Percentiles rank a stretch among this genome's conserved stretches.
Conservation (phyloP, 2,113 vertebrate genomes). For the Thalassoma bifasciatum region DNA sequence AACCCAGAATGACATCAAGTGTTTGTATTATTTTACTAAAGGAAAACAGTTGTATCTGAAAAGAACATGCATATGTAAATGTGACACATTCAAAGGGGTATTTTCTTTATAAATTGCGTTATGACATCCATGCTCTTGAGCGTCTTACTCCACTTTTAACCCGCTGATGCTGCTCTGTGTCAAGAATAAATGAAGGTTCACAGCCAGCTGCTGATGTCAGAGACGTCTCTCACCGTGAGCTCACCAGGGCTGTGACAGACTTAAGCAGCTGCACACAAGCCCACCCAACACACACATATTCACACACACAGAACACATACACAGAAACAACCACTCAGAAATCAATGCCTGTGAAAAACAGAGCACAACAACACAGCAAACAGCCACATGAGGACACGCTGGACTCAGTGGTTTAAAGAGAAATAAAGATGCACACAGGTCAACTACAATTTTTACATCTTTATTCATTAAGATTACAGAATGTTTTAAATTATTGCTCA, state of each 20-base stretch:
- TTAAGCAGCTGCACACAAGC: slow-evolving; percentile 62
- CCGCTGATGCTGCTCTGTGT: not conserved
- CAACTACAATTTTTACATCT: slow-evolving; percentile 71
- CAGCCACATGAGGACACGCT: not conserved
- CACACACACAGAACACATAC: not conserved
- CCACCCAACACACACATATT: not conserved
- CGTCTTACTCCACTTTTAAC: not conserved
- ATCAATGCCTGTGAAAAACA: not conserved
- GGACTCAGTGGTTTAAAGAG: not conserved
- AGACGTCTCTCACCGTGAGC: slow-evolving; percentile 51
- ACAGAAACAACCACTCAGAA: slow-evolving; percentile 9
- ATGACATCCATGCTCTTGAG: not conserved
- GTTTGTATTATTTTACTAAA: no score
- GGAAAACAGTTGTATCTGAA: no score
- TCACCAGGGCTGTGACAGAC: slow-evolving; percentile 51
- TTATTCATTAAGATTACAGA: slow-evolving; percentile 94
- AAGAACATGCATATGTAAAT: no score
- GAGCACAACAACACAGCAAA: not conserved
- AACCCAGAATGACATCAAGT: no score
- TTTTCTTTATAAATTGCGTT: no score
- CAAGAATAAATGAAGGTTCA: slow-evolving; percentile 35
- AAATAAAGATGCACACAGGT: slow-evolving; percentile 4
- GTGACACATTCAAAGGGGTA: no score
- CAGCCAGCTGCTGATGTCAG: slow-evolving; percentile 45
- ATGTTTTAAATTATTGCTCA: slow-evolving; percentile 94